Conservation (phyloP, 2,888 invertebrate species). For the Drosophila nr. medialis region DNA sequence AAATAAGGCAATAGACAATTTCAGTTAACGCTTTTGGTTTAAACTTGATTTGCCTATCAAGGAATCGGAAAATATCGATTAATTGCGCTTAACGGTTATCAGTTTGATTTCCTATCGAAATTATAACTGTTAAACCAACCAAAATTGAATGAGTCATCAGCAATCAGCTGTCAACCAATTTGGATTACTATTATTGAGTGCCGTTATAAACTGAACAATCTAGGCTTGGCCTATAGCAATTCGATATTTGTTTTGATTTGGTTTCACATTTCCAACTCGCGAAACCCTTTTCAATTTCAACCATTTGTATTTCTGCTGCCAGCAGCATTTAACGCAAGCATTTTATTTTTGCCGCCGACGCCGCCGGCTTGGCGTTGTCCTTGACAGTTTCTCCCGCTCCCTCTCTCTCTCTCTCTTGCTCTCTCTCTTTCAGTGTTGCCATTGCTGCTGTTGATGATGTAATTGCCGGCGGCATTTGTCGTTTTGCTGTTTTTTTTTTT, state of each 20-base stretch:
- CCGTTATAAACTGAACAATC: background rate
- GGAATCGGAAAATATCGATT: background rate
- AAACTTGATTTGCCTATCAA: background rate
- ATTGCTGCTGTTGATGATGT: conserved; percentile 45
- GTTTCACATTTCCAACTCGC: background rate
- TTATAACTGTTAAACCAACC: background rate
- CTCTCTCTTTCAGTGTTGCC: background rate
- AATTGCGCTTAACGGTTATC: background rate
- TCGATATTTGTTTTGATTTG: conserved; percentile 14
- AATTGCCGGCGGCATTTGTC: conserved; percentile 43
- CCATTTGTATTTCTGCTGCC: conserved; percentile 30
- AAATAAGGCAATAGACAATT: background rate
- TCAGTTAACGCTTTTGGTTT: background rate
- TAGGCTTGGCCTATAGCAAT: background rate
- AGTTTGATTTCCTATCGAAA: too few species aligned
- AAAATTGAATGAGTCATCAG: background rate
- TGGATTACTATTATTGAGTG: too few species aligned
- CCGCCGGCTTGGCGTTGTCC: conserved; percentile 64
- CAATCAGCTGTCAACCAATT: background rate
- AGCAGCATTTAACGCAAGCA: conserved; percentile 9
- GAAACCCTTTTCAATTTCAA: conserved; percentile 26
- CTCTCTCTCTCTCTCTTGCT: background rate
- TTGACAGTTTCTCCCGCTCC: conserved; percentile 30
- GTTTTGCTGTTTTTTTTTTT: conserved; percentile 16
- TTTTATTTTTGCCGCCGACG: too few species aligned